Evolutionary conservation across 2,888 invertebrate species (phyloP).

Genomic region (Acleris holmiana): DNA sequence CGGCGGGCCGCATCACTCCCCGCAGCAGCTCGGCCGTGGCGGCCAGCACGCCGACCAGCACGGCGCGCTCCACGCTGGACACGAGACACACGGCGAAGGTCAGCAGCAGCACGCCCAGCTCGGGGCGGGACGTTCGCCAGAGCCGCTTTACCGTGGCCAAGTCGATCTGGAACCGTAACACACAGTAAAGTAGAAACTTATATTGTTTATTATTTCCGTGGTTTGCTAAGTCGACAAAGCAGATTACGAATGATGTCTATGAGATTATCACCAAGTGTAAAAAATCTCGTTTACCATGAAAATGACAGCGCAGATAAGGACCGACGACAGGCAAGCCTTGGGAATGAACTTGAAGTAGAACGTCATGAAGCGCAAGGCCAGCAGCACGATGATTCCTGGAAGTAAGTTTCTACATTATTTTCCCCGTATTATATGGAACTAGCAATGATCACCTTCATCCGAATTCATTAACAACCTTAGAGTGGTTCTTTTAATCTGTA

Average conservation of each 20-base stretch:
- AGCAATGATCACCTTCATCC: no score
- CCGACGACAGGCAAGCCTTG: constrained; percentile 92
- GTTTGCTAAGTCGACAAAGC: no score
- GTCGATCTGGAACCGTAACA: constrained; percentile 75
- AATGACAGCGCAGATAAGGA: constrained; percentile 94
- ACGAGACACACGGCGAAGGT: constrained; percentile 87
- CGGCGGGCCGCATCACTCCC: constrained; percentile 86
- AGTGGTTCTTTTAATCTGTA: no score
- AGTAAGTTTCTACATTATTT: constrained; percentile 38
- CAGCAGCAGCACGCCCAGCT: constrained; percentile 86
- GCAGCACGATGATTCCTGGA: constrained; percentile 90
- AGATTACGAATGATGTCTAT: no score
- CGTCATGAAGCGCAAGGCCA: constrained; percentile 93
- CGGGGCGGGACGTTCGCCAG: constrained; percentile 85
- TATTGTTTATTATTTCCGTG: no score
- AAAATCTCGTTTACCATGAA: constrained; percentile 86
- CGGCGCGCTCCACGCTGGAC: constrained; percentile 91
- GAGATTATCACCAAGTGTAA: background rate
- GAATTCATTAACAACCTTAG: no score
- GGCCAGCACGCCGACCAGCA: constrained; percentile 88
- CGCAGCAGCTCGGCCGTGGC: constrained; percentile 87
- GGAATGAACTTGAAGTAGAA: constrained; percentile 95
- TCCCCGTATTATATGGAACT: no score
- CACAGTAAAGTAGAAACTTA: no score
- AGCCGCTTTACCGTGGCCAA: constrained; percentile 71